phyloP scores from a whole-genome alignment of 92 coral and sea anemone genomes.

The Actinernus sp. region DNA sequence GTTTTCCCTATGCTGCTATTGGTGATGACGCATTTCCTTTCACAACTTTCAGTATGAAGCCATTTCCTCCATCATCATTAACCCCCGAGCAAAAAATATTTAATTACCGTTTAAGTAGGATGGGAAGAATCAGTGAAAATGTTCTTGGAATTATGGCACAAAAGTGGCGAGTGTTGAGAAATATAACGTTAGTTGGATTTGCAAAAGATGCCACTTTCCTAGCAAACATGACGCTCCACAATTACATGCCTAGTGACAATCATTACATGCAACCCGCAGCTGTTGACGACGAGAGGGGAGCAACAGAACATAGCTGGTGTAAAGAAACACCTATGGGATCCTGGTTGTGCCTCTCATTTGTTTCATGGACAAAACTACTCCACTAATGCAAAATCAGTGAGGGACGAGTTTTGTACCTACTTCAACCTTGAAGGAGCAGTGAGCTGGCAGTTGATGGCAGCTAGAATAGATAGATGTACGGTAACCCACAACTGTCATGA shows the following conservation, averaged over 20 bases:
- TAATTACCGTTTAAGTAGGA: slow-evolving; percentile 43
- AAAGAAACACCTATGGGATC: no score
- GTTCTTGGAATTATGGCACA: slow-evolving; percentile 56
- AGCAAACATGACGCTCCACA: slow-evolving; percentile 38
- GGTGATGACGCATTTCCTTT: slow-evolving; percentile 28
- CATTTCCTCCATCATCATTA: slow-evolving; percentile 27
- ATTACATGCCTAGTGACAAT: slow-evolving; percentile 11
- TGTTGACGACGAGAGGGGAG: slow-evolving; percentile 20
- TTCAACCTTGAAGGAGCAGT: slow-evolving; percentile 61
- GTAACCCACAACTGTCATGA: no score
- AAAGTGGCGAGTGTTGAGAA: no score
- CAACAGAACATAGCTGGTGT: not conserved
- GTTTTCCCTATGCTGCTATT: slow-evolving; percentile 20
- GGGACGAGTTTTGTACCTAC: slow-evolving; percentile 51
- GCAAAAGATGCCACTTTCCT: no score
- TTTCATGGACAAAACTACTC: slow-evolving; percentile 53
- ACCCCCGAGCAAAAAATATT: slow-evolving; percentile 23
- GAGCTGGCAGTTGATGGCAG: slow-evolving; percentile 78
- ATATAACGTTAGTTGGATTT: no score
- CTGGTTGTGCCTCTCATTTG: no score
- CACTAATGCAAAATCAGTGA: slow-evolving; percentile 45
- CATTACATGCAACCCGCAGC: slow-evolving; percentile 11
- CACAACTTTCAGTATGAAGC: slow-evolving; percentile 11
- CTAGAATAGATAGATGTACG: slow-evolving; percentile 41
- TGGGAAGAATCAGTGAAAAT: slow-evolving; percentile 52